Percentiles rank a stretch among this genome's conserved stretches.
phyloP scores from a whole-genome alignment of 2,888 invertebrate species.

The Caradrina kadenii region DNA sequence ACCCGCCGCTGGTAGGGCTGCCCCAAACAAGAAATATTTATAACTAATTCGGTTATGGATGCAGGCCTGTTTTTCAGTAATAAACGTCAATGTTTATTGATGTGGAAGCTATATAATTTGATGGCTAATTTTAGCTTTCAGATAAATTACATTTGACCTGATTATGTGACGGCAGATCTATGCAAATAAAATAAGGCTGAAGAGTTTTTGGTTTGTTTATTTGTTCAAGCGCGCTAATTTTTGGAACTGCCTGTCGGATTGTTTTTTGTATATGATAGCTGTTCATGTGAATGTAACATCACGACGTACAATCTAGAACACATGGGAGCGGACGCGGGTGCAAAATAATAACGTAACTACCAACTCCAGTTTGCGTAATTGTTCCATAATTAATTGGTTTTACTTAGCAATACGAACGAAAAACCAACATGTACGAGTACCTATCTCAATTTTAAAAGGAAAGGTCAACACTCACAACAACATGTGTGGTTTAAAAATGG shows the following conservation, averaged over 20 bases:
- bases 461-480: conserved; percentile 13
- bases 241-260: too few species aligned
- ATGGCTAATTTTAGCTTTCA: neutral
- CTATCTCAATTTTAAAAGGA: conserved; percentile 14
- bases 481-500: conserved; percentile 21
- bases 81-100: conserved; percentile 24
- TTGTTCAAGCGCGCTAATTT: too few species aligned
- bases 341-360: too few species aligned
- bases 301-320: too few species aligned
- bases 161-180: neutral
- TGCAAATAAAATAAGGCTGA: too few species aligned
- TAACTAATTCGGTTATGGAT: conserved; percentile 19
- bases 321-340: too few species aligned
- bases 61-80: conserved; percentile 25
- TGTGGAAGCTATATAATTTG: conserved; percentile 16
- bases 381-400: conserved; percentile 1
- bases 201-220: too few species aligned
- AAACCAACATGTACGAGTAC: neutral
- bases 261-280: too few species aligned
- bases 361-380: neutral
- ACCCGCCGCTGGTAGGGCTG: conserved; percentile 55
- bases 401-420: neutral
- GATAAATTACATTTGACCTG: neutral
- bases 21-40: conserved; percentile 35
- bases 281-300: too few species aligned